Evolutionary conservation across 2,888 invertebrate genomes (phyloP).

Genomic region (Scaptomyza cyrtandrae): DNA sequence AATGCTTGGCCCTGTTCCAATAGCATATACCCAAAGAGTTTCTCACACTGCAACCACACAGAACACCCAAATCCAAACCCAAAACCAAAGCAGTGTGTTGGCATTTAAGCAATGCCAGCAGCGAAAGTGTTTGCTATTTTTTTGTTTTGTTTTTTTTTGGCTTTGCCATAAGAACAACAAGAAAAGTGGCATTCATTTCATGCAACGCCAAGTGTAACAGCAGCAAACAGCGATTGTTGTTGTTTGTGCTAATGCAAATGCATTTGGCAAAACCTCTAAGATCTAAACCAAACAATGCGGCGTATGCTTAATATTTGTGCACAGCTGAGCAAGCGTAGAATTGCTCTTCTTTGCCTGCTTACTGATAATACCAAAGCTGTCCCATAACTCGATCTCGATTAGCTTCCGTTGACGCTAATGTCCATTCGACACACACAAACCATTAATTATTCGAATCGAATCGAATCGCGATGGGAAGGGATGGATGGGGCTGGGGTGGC

Average conservation of each 20-base stretch:
- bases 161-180: neutral
- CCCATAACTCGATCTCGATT: conserved; percentile 8
- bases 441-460: conserved; percentile 27
- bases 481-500: conserved; percentile 1
- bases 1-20: conserved; percentile 45
- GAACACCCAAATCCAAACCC: conserved; percentile 11
- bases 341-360: neutral
- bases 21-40: conserved; percentile 32
- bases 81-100: conserved; percentile 34
- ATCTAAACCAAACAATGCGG: conserved; percentile 36
- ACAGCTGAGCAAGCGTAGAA: conserved; percentile 31
- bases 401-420: conserved; percentile 20
- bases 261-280: conserved; percentile 7
- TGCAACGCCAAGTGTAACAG: conserved; percentile 55
- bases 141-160: neutral
- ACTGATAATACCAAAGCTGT: conserved; percentile 10
- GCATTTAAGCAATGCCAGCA: conserved; percentile 72
- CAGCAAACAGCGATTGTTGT: neutral
- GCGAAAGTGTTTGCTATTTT: conserved; percentile 67
- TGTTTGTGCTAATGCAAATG: conserved; percentile 23
- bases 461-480: neutral
- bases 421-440: conserved; percentile 8
- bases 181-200: conserved; percentile 68
- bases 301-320: conserved; percentile 55
- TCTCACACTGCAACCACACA: conserved; percentile 32